phyloP scores from a whole-genome alignment of 2,797 vertebrate genomes.

The Nannoperca australis region DNA sequence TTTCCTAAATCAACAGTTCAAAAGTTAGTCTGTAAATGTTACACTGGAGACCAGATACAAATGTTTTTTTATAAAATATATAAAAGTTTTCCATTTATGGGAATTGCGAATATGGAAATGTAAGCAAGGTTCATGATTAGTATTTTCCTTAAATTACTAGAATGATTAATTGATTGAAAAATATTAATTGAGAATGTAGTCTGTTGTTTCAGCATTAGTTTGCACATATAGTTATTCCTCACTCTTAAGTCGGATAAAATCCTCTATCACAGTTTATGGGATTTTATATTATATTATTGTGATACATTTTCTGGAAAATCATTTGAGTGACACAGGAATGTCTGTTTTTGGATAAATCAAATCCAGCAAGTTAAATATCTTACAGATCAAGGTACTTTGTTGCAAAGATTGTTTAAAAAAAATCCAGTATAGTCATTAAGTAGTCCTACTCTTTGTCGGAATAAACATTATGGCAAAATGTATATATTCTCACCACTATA shows the following conservation, averaged over 20 bases:
- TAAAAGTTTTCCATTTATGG: no score
- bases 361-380: neutral
- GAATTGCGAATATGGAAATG: neutral
- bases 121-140: neutral
- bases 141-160: neutral
- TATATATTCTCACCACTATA: neutral
- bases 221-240: no score
- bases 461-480: no score
- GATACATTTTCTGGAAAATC: neutral
- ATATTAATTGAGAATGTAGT: neutral
- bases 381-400: neutral
- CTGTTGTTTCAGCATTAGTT: no score
- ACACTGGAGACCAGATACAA: no score
- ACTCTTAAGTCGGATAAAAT: neutral
- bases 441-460: no score
- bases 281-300: neutral
- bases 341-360: neutral
- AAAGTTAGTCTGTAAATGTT: neutral
- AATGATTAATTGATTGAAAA: neutral
- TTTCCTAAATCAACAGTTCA: neutral
- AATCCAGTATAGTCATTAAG: no score
- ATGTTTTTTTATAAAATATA: no score
- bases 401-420: no score
- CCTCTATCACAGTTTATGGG: neutral
- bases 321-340: neutral